Evolutionary conservation across 2,113 vertebrate species (phyloP), one percentile per base, ranked within the genome.

Genomic region (Pseudonaja textilis): DNA sequence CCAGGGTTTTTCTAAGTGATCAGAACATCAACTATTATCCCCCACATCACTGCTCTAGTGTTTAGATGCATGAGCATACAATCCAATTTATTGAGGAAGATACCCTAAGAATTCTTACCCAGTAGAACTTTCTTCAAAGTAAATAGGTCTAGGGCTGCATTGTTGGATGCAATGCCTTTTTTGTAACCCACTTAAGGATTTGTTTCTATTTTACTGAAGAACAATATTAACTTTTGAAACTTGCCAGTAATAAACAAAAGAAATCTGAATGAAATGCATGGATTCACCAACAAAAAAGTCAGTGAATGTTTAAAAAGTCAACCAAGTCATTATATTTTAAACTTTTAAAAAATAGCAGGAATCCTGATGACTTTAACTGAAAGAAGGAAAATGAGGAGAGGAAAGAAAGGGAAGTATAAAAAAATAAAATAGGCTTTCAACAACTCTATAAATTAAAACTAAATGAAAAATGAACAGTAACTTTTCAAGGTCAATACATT

Each of bases 391-490:
- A 45, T 61, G 45, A 57, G 18, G 4, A 8, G 45, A 26, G 5
- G 10, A 29, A 22, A 25, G 5, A 47, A 86, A 26, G 20, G 26
- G 93, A 92, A 61, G 18, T 87, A 25, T 0, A 57, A 1, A 91
- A 6, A 85, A 0, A 25, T 23, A 61, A 45, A 92, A 54, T 26
- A 57, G 25, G 34, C 74, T 10, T 92, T 88, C 56, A 54, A 54
- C 61, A 87, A 29, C 14, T 26, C 87, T 6, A 4, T 1, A 91
- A 89, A 57, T 69, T 94, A 61, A 94, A 93, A 90, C 81, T 39
- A 90, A 85, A n/a, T 89, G 50, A 54, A 93, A 88, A 26, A 57
- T n/a, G 85, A 90, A 2, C 39, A 89, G 61, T 59, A 25, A 59
- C 23, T 59, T 59, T 57, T 57, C 56, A 57, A 57, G 22, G 56